Evolutionary conservation across 2,888 invertebrate species (phyloP).

Genomic region (Eupithecia subfuscata): DNA sequence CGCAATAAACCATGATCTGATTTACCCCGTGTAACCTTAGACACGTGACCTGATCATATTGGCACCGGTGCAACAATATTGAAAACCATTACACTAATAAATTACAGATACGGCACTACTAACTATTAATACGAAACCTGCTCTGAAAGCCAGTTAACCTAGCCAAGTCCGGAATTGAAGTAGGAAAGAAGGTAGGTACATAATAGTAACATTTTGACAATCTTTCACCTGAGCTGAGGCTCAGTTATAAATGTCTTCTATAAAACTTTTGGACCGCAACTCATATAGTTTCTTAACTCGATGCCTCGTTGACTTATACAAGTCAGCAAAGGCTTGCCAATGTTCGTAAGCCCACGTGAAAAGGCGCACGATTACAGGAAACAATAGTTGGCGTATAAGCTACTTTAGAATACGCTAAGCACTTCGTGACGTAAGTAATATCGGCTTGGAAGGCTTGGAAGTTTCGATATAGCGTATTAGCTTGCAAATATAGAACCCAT

Average conservation of each 20-base stretch:
- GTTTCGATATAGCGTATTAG: conserved; percentile 80
- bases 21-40: conserved; percentile 65
- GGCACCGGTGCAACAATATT: conserved; percentile 55
- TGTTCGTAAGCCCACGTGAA: conserved; percentile 25
- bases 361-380: conserved; percentile 46
- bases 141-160: not conserved
- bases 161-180: not conserved
- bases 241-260: not conserved
- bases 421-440: conserved; percentile 69
- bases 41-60: conserved; percentile 64
- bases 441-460: conserved; percentile 72
- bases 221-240: not conserved
- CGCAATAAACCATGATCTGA: conserved; percentile 60
- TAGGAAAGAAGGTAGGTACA: not conserved
- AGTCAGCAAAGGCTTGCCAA: conserved; percentile 22
- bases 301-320: conserved; percentile 34
- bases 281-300: conserved; percentile 16
- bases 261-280: not conserved
- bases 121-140: not conserved
- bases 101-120: conserved; percentile 6
- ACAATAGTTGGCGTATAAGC: conserved; percentile 39
- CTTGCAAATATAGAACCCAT: conserved; percentile 82
- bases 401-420: conserved; percentile 37
- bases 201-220: not conserved
- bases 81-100: conserved; percentile 24